These are phyloP conservation scores for Threskiornis aethiopicus DNA, from an alignment of 2,797 vertebrate genomes.

Conservation along the genomic window DNA sequence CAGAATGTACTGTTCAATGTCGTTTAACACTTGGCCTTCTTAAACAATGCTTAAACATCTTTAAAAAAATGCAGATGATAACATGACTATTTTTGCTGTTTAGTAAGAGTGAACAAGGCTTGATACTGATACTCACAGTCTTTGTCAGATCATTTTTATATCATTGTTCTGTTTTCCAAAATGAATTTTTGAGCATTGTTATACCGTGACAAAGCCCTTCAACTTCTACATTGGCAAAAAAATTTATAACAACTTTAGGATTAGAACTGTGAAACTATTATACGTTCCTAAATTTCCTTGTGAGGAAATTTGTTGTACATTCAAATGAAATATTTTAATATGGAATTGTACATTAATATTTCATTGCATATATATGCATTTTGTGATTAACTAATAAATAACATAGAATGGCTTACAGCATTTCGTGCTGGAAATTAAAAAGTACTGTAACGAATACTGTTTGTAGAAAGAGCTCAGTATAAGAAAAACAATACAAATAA, in stretches of 20 bases:
- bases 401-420: neutral
- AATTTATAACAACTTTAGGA: neutral
- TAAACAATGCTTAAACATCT: neutral
- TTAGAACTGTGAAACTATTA: neutral
- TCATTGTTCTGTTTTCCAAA: neutral
- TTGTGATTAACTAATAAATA: slow-evolving; percentile 15
- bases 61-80: no score
- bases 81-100: neutral
- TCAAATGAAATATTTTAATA: neutral
- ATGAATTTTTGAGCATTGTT: neutral
- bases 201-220: neutral
- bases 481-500: neutral
- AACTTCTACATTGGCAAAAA: neutral
- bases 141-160: neutral
- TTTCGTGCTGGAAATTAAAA: neutral
- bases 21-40: neutral
- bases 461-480: neutral
- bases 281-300: neutral
- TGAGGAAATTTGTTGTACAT: neutral
- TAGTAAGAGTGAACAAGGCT: neutral
- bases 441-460: neutral
- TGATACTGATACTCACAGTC: neutral
- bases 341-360: neutral
- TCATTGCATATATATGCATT: neutral
- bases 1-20: neutral